Base-by-base conservation (phyloP, 2,113 vertebrate genomes). In the Neolamprologus falcicula region DNA sequence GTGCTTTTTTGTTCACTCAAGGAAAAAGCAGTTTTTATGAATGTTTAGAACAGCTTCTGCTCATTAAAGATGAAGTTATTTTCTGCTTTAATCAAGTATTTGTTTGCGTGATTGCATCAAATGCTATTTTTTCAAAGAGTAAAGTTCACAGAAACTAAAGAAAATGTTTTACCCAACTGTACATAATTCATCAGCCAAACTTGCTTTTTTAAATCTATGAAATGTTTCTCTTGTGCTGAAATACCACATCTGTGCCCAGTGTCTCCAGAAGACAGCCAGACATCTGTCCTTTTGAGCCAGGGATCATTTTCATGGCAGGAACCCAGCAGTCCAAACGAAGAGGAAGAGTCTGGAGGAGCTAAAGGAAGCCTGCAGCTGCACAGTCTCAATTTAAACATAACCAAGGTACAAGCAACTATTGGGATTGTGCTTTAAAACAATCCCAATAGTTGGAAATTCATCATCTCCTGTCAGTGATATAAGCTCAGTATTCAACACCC, bases 231-330 rank as follows among this genome's bases (percentile, higher is more conserved):
- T 21, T 26, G 61, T 45, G 19, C 42, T 87, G 31, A 83, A 89
- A 37, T 50, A 1, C 28, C 28, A 3, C 8, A 1, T 76, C 14
- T 82, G 37, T 84, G 50, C 1, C n/a, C 85, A 97, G 96, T 91
- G 50, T 89, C 84, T 87, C 94, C 96, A 81, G 94, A 96, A 4
- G 95, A 97, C 57, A 89, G 82, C 16, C 83, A 90, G 59, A 92
- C 93, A 4, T 96, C 89, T 0, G 2, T 99, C 81, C 96, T 98
- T 89, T 90, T 99, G 87, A 96, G 9, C 12, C 95, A 93, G 84
- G 97, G 97, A 37, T 79, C 92, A 2, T 99, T 99, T 92, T 98
- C 97, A 2, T 99, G 99, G 99, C 91, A 83, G 8, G 90, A 89
- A 3, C 81, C 80, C 24, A 86, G 82, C 9, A 31, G 40, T 53